Conservation (phyloP, 2,113 vertebrate genomes). For the Anas platyrhynchos region DNA sequence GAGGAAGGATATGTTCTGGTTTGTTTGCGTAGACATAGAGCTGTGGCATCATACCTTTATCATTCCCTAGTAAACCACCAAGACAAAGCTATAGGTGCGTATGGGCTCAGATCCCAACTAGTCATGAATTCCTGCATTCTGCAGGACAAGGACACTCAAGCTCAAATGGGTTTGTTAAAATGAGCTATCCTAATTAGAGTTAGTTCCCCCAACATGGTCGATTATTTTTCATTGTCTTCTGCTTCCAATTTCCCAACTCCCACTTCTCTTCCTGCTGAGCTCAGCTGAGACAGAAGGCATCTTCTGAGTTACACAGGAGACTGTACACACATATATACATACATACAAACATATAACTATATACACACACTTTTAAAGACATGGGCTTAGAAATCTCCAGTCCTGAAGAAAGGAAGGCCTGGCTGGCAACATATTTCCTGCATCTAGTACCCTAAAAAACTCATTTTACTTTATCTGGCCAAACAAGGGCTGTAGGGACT, state of each 20-base stretch:
- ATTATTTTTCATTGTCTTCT: not conserved
- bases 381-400: not conserved
- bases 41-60: not conserved
- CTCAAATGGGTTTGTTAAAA: not conserved
- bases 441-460: not conserved
- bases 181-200: not conserved
- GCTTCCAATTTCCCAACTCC: rapidly evolving
- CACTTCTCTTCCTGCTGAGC: not conserved
- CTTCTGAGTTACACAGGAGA: not conserved
- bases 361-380: not conserved
- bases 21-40: not conserved
- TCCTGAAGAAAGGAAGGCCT: not conserved
- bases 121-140: rapidly evolving
- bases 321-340: not conserved
- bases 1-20: not conserved
- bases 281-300: not conserved
- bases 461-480: not conserved
- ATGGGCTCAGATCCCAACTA: not conserved
- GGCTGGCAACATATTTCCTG: not conserved
- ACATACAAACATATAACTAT: rapidly evolving
- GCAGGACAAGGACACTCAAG: not conserved
- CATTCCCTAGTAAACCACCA: not conserved
- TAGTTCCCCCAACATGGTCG: rapidly evolving
- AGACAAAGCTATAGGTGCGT: not conserved
- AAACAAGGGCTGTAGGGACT: not conserved